Evolutionary conservation across 1,140 invertebrate species (phyloP).

Genomic region (Tetragonula clypearis): DNA sequence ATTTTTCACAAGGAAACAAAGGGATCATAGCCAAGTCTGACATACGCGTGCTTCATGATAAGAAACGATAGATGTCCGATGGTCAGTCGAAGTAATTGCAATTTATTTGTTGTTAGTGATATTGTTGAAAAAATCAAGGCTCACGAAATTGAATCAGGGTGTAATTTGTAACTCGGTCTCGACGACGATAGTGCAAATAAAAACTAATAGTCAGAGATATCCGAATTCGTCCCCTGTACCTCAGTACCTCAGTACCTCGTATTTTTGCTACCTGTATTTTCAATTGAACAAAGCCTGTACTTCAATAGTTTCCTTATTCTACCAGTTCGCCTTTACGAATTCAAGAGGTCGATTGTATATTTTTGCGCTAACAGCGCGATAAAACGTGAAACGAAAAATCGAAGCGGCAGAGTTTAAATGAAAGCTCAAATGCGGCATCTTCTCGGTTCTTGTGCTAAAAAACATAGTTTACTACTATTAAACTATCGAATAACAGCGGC

Average conservation of each 20-base stretch:
- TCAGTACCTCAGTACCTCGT: conserved; percentile 3
- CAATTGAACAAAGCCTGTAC: neutral
- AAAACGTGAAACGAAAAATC: conserved; percentile 30
- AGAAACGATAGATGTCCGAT: conserved; percentile 25
- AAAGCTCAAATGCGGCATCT: conserved; percentile 47
- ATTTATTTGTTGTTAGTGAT: conserved; percentile 9
- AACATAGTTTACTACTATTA: conserved; percentile 10
- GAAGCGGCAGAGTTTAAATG: conserved; percentile 45
- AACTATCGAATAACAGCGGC: neutral
- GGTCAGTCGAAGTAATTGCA: conserved; percentile 2
- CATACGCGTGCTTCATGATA: conserved; percentile 45
- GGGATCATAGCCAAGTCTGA: conserved; percentile 34
- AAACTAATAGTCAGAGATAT: conserved; percentile 17
- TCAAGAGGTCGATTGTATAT: neutral
- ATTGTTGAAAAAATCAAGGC: conserved; percentile 9
- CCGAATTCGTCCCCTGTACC: conserved; percentile 2
- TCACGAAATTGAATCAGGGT: conserved; percentile 32
- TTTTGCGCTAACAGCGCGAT: conserved; percentile 20
- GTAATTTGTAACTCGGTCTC: conserved; percentile 29
- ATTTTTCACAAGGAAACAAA: conserved; percentile 45
- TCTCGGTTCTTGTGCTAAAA: conserved; percentile 18
- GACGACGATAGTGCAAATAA: conserved; percentile 1
- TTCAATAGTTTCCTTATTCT: neutral
- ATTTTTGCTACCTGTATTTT: conserved; percentile 20
- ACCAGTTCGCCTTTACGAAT: neutral